A percentile compares a stretch with the other conserved stretches of the same genome.
These are phyloP conservation scores for Falcunculus frontatus DNA, from an alignment of 2,113 vertebrate species.

Conservation along the genomic window DNA sequence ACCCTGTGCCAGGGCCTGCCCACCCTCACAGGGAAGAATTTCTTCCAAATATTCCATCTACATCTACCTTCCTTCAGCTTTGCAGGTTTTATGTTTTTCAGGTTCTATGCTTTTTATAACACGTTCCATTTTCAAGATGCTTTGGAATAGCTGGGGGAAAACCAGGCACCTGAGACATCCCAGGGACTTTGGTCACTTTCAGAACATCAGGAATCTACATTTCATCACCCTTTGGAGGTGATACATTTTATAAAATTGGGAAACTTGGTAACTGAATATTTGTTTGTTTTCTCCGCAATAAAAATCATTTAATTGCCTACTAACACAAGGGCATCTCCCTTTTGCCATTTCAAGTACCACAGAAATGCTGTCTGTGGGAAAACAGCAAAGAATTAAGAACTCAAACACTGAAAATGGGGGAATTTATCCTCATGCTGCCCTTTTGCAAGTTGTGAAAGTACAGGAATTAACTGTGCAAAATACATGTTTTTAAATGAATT, in stretches of 20 bases:
- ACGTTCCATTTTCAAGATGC: not conserved
- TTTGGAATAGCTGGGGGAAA: not conserved
- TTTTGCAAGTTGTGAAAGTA: not conserved
- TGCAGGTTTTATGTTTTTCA: not conserved
- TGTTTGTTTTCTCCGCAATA: not conserved
- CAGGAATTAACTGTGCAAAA: not conserved
- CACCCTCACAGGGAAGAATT: not conserved
- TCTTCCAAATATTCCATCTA: not conserved
- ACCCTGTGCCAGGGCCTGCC: accelerated
- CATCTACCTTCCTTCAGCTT: not conserved
- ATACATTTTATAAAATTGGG: not conserved
- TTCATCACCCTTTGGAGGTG: not conserved
- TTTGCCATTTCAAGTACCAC: not conserved
- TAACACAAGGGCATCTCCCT: not conserved
- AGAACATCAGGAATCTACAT: not conserved
- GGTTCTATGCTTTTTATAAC: too few species aligned
- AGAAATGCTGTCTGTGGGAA: not conserved
- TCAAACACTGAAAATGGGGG: not conserved
- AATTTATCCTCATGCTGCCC: not conserved
- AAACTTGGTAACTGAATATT: not conserved
- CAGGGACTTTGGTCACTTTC: not conserved
- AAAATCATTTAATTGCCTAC: not conserved
- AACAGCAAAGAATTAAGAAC: not conserved
- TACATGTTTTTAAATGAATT: accelerated
- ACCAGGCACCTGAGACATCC: not conserved